These are phyloP conservation scores for Romanogobio albipinnatus DNA, from an alignment of 2,113 vertebrate species.

Conservation along the genomic window DNA sequence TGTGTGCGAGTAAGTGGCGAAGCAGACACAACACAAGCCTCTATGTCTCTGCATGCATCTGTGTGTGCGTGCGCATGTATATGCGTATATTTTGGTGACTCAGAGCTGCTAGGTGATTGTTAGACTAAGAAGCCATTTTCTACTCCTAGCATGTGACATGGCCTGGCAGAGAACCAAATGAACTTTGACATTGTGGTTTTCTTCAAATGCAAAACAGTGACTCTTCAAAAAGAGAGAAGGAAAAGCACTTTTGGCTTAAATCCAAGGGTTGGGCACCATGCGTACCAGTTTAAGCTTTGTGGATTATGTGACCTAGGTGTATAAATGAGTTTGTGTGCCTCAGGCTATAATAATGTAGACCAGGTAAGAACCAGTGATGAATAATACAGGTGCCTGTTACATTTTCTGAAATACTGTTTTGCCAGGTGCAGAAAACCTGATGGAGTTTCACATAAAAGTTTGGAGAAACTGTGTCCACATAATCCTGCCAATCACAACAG, in stretches of 20 bases:
- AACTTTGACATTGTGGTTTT: slow-evolving; percentile 51
- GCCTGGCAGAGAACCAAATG: slow-evolving; percentile 70
- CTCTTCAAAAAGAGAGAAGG: slow-evolving; percentile 18
- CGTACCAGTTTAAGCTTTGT: neutral
- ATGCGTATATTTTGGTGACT: slow-evolving; percentile 47
- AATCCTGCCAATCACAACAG: slow-evolving; percentile 20
- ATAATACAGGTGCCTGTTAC: slow-evolving; percentile 37
- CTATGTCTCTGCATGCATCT: slow-evolving; percentile 45
- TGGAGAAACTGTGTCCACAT: neutral
- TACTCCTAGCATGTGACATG: slow-evolving; percentile 56
- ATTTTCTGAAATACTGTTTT: slow-evolving; percentile 23
- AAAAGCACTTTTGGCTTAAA: slow-evolving; percentile 21
- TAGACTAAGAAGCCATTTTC: slow-evolving; percentile 69
- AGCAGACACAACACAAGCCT: slow-evolving; percentile 36
- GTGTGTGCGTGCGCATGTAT: neutral
- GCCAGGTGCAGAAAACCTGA: slow-evolving; percentile 33
- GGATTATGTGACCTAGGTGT: neutral
- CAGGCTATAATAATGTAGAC: slow-evolving; percentile 21
- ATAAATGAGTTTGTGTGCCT: slow-evolving; percentile 21
- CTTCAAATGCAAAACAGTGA: slow-evolving; percentile 51
- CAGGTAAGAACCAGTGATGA: slow-evolving; percentile 11
- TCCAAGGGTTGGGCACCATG: slow-evolving; percentile 15
- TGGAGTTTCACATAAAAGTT: neutral
- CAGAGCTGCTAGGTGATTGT: slow-evolving; percentile 81
- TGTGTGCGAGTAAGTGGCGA: neutral